Evolutionary conservation across 2,113 vertebrate genomes (phyloP), one percentile per base, ranked within the genome.

Genomic region (Paramormyrops kingsleyae): DNA sequence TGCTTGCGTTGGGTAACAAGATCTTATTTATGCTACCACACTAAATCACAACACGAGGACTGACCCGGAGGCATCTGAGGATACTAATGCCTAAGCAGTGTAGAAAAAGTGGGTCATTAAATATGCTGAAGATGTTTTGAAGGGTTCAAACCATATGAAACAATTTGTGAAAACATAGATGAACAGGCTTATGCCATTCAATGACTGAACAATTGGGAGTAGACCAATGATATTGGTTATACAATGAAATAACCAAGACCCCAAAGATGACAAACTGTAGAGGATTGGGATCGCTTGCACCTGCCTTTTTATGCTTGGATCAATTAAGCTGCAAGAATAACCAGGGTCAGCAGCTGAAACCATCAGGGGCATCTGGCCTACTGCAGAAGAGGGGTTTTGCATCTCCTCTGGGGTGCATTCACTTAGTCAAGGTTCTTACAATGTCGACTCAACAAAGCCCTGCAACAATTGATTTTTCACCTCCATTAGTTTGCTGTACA

Each of bases 1-100:
- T 39, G 74, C 83, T 89, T 52, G 39, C 19, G 12, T 52, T 39
- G 13, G 50, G 12, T 89, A 89, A 89, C 88, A 83, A 39, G 74
- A 83, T 83, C 39, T 27, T 15, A 53, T 53, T 89, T 80, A 83
- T 89, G 49, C 70, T 89, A 74, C 74, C 35, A 15, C 21, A 27
- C 70, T 89, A 87, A 87, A 56, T 87, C 85, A 87, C 50, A 31
- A 47, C 17, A 24, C 8, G 10, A 53, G 31, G 15, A 21, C 85
- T 50, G 50, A 53, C 27, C 50, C 8, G 47, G 85, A 35, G 85
- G 15, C 24, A 17, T 52, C 47, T 53, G 85, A 56, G 85, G 35
- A 87, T 53, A 15, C 50, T 53, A 35, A 24, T 35, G 47, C 85
- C 3, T 15, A 31, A 56, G 27, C 9, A 21, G 42, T 84, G 44